Conservation (phyloP, 2,888 invertebrate genomes). For the Malachius bipustulatus region DNA sequence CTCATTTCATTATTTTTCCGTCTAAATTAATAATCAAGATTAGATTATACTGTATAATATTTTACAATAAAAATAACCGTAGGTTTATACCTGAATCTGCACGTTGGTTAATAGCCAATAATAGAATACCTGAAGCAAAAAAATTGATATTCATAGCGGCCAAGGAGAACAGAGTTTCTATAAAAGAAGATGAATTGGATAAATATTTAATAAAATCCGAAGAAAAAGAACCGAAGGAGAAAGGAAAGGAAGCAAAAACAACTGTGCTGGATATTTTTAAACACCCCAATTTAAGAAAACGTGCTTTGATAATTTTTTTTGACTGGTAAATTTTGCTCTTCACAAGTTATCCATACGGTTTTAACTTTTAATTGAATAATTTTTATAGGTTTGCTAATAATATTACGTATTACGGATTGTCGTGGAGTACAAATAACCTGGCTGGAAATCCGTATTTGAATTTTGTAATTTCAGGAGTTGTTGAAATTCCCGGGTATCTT, state of each 20-base stretch:
- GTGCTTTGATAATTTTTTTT: constrained; percentile 57
- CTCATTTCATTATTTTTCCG: too few relatives aligned
- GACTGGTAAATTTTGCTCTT: constrained; percentile 46
- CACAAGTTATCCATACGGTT: neutral
- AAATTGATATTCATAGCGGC: constrained; percentile 50
- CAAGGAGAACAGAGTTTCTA: constrained; percentile 48
- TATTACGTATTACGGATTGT: constrained; percentile 65
- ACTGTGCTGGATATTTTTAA: constrained; percentile 48
- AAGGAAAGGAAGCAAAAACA: constrained; percentile 32
- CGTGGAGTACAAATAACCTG: constrained; percentile 61
- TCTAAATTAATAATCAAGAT: too few relatives aligned
- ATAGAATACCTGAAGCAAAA: constrained; percentile 49
- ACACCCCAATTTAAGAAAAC: constrained; percentile 51
- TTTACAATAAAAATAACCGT: too few relatives aligned
- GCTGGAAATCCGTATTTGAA: constrained; percentile 62
- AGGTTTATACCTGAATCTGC: constrained; percentile 61
- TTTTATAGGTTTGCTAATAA: constrained; percentile 64
- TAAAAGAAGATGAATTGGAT: constrained; percentile 43
- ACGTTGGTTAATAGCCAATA: constrained; percentile 57
- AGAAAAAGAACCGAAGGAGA: constrained; percentile 28
- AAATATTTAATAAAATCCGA: constrained; percentile 39
- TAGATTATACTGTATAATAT: too few relatives aligned
- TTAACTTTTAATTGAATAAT: constrained; percentile 29
- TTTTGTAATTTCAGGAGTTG: constrained; percentile 60
- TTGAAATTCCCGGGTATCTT: constrained; percentile 62